A percentile compares a stretch with the other conserved stretches of the same genome.
phyloP scores from a whole-genome alignment of 1,140 invertebrate genomes.

The Leptinotarsa undecemlineata region DNA sequence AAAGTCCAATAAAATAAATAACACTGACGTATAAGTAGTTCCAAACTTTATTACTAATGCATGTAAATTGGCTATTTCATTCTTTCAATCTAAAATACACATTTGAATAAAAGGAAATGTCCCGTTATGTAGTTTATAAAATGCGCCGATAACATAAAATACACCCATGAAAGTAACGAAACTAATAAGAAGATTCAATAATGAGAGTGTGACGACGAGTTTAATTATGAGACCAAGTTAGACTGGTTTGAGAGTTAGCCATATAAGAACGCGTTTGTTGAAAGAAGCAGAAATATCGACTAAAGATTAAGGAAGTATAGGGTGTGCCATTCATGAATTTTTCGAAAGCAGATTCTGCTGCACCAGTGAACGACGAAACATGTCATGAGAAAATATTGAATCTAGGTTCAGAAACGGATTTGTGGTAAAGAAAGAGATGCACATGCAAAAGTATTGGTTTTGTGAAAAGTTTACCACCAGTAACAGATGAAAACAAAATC shows the following conservation, averaged over 20 bases:
- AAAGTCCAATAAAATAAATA: neutral
- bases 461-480: too few species aligned
- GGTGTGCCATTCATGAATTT: constrained; percentile 2
- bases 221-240: constrained; percentile 31
- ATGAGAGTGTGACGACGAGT: constrained; percentile 27
- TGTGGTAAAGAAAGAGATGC: too few species aligned
- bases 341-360: neutral
- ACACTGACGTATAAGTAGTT: neutral
- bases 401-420: too few species aligned
- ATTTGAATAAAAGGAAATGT: constrained; percentile 33
- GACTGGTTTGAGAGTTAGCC: constrained; percentile 24
- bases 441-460: too few species aligned
- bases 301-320: neutral
- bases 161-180: constrained; percentile 22
- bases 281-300: constrained; percentile 26
- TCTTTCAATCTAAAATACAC: neutral
- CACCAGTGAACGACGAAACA: too few species aligned
- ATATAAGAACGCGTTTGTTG: constrained; percentile 13
- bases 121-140: constrained; percentile 25
- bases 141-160: constrained; percentile 29
- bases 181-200: constrained; percentile 36
- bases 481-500: neutral
- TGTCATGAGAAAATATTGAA: too few species aligned
- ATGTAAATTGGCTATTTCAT: neutral
- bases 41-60: constrained; percentile 1